Percentiles rank a stretch among this genome's conserved stretches.
Evolutionary conservation across 2,113 vertebrate genomes (phyloP).

Genomic region (Lepus timidus): DNA sequence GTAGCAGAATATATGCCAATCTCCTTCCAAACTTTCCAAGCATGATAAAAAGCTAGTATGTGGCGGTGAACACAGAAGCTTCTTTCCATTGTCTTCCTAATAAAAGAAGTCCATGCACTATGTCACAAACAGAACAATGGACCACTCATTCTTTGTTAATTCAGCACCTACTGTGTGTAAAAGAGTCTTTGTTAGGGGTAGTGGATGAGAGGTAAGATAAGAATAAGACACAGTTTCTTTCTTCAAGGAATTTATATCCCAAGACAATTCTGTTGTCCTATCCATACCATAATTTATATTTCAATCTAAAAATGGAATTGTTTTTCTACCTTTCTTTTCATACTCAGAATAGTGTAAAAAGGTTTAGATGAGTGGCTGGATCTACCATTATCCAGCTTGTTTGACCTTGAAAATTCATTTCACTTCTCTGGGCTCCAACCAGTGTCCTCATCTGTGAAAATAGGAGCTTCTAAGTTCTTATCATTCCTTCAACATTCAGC

Average conservation of each 20-base stretch:
- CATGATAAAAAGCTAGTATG: background rate
- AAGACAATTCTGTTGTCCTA: background rate
- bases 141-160: conserved; percentile 39
- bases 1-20: background rate
- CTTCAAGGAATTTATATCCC: conserved; percentile 25
- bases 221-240: background rate
- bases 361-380: background rate
- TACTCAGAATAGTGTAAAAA: background rate
- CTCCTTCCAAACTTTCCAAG: conserved; percentile 5
- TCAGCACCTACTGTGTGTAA: background rate
- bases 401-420: background rate
- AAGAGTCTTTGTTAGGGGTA: background rate
- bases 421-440: background rate
- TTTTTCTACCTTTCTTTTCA: conserved; percentile 1
- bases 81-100: background rate
- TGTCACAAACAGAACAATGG: background rate
- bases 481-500: background rate
- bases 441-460: background rate
- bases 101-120: conserved; percentile 7
- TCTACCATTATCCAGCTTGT: background rate
- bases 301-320: background rate
- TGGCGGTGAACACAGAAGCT: background rate
- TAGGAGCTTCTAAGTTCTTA: background rate
- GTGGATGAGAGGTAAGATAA: background rate
- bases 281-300: background rate